A percentile compares a stretch with the other conserved stretches of the same genome.
Evolutionary conservation across 2,797 vertebrate genomes (phyloP).

Genomic region (Sebastes dallii): DNA sequence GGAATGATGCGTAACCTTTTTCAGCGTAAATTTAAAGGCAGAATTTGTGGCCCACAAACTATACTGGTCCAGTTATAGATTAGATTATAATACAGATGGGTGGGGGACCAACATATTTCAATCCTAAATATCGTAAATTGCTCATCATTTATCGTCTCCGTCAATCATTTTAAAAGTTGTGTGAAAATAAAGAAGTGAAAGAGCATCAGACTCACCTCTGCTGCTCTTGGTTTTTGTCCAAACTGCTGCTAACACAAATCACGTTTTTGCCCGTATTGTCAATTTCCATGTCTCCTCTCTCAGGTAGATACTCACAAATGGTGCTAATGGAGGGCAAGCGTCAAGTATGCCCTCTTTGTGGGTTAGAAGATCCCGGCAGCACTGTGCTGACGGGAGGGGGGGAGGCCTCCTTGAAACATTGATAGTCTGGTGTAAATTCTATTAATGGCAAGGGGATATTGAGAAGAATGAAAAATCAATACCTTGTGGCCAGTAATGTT

Average conservation of each 20-base stretch:
- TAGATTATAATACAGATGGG: background rate
- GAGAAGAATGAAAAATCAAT: conserved; percentile 80
- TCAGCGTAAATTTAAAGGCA: background rate
- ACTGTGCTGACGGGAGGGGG: conserved; percentile 19
- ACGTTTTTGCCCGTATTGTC: conserved; percentile 68
- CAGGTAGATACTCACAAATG: conserved; percentile 70
- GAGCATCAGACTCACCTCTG: conserved; percentile 63
- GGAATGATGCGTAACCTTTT: background rate
- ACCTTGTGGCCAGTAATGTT: conserved; percentile 82
- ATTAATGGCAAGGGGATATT: conserved; percentile 76
- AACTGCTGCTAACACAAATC: conserved; percentile 66
- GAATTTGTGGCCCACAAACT: background rate
- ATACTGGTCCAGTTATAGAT: background rate
- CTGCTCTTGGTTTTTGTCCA: conserved; percentile 61
- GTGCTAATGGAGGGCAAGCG: conserved; percentile 52
- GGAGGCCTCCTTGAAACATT: conserved; percentile 65
- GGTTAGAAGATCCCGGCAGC: conserved; percentile 43
- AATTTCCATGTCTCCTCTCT: conserved; percentile 70
- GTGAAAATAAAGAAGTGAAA: background rate
- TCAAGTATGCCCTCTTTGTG: conserved; percentile 25
- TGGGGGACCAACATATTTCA: background rate
- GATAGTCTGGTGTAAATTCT: conserved; percentile 75
- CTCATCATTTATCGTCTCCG: background rate
- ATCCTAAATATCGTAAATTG: background rate
- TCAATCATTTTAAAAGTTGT: background rate